Evolutionary conservation across 2,113 vertebrate genomes (phyloP).

Genomic region (Mola mola): DNA sequence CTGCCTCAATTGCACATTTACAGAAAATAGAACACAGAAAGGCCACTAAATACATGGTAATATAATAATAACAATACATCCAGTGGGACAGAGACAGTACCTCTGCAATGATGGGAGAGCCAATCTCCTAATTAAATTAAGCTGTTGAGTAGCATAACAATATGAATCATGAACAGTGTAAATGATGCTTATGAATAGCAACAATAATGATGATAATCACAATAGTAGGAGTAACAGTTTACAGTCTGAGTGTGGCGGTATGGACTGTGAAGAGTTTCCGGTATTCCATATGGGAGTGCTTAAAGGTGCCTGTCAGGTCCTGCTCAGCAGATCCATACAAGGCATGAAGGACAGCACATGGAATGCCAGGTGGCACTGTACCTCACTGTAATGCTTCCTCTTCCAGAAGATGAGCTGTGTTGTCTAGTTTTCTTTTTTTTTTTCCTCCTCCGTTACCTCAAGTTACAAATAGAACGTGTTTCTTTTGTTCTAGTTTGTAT

Average conservation of each 20-base stretch:
- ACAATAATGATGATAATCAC: conserved; percentile 66
- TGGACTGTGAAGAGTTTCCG: conserved; percentile 70
- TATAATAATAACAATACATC: conserved; percentile 74
- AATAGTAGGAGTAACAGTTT: conserved; percentile 74
- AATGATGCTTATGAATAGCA: conserved; percentile 58
- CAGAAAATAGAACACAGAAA: conserved; percentile 71
- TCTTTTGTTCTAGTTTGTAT: conserved; percentile 66
- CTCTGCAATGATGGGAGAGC: conserved; percentile 52
- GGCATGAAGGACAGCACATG: conserved; percentile 73
- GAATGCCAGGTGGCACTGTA: conserved; percentile 77
- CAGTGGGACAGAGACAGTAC: conserved; percentile 70
- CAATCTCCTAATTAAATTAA: conserved; percentile 58
- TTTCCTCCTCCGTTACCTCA: conserved; percentile 57
- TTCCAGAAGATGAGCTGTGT: conserved; percentile 67
- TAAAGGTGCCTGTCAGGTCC: conserved; percentile 68
- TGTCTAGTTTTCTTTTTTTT: conserved; percentile 53
- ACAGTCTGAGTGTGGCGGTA: conserved; percentile 73
- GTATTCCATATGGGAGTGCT: conserved; percentile 75
- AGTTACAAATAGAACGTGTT: conserved; percentile 75
- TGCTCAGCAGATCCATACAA: conserved; percentile 71
- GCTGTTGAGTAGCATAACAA: conserved; percentile 57
- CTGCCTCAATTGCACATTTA: conserved; percentile 76
- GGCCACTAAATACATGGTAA: conserved; percentile 79
- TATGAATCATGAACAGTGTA: conserved; percentile 56
- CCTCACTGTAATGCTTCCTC: conserved; percentile 65